Conservation (phyloP, 2,888 invertebrate species). For the Epinotia demarniana region DNA sequence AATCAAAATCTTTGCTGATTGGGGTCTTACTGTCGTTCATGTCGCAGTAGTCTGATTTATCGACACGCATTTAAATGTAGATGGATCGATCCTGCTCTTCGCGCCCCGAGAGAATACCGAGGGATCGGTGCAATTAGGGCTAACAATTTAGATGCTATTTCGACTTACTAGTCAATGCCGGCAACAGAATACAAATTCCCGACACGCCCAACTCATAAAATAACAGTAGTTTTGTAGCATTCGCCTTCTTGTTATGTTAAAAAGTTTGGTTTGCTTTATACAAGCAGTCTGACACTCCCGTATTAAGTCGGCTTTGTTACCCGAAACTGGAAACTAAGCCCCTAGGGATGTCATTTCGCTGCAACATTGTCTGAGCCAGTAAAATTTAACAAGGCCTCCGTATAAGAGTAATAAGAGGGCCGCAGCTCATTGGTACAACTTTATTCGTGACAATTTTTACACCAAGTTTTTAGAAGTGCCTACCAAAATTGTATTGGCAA, state of each 20-base stretch:
- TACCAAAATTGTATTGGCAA: constrained; percentile 6
- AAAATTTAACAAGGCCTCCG: constrained; percentile 48
- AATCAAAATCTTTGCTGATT: background rate
- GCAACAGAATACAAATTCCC: constrained; percentile 34
- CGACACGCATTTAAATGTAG: constrained; percentile 34
- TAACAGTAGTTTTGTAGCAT: constrained; percentile 15
- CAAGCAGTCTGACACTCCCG: constrained; percentile 16
- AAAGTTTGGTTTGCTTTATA: constrained; percentile 33
- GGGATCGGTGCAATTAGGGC: constrained; percentile 38
- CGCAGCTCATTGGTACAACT: constrained; percentile 41
- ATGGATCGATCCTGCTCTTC: constrained; percentile 25
- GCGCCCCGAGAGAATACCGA: constrained; percentile 21
- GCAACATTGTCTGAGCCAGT: constrained; percentile 39
- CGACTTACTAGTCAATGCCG: constrained; percentile 26
- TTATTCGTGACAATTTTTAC: constrained; percentile 40
- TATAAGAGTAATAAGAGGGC: constrained; percentile 51
- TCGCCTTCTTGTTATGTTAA: constrained; percentile 27
- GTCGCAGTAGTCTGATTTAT: constrained; percentile 33
- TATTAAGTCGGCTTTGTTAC: constrained; percentile 36
- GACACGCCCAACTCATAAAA: constrained; percentile 23
- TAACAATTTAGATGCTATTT: constrained; percentile 29
- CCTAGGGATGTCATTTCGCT: constrained; percentile 42
- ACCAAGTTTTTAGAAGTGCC: constrained; percentile 16
- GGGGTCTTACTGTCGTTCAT: constrained; percentile 9
- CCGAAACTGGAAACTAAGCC: constrained; percentile 39